A percentile compares a stretch with the other conserved stretches of the same genome.
Conservation (phyloP, 2,797 vertebrate genomes). For the Oceanodroma leucorhoa region DNA sequence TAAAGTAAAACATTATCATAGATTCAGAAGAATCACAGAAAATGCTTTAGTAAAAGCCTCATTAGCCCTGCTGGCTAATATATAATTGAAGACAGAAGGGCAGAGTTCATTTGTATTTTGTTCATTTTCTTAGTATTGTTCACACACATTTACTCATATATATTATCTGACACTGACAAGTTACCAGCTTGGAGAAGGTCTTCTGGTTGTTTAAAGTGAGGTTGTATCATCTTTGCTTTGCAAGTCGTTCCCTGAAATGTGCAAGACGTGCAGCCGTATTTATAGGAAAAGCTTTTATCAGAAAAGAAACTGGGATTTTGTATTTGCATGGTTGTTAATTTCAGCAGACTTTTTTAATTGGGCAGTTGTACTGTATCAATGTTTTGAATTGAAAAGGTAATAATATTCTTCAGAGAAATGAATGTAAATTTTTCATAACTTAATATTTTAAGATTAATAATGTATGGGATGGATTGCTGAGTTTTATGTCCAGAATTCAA, state of each 20-base stretch:
- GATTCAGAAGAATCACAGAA: slow-evolving; percentile 1
- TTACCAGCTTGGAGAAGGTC: background rate
- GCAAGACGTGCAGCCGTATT: background rate
- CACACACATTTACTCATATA: background rate
- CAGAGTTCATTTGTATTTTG: slow-evolving; percentile 16
- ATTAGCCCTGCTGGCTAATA: slow-evolving; percentile 18
- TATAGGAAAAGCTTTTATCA: background rate
- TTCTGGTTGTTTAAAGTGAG: slow-evolving; percentile 17
- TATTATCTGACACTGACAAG: background rate
- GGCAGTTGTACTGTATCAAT: background rate
- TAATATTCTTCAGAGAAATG: background rate
- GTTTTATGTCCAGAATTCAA: slow-evolving; percentile 11
- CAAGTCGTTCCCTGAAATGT: background rate
- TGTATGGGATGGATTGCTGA: background rate
- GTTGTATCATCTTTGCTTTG: slow-evolving; percentile 1
- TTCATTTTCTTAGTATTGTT: background rate
- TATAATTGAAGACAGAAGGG: slow-evolving; percentile 9
- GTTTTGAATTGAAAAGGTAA: slow-evolving; percentile 38
- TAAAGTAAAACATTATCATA: slow-evolving; percentile 17
- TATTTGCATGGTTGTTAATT: background rate
- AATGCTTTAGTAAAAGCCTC: slow-evolving; percentile 1
- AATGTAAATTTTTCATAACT: slow-evolving; percentile 57
- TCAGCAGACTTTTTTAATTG: background rate
- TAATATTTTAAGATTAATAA: slow-evolving; percentile 55
- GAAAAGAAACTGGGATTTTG: background rate